A percentile compares a stretch with the other conserved stretches of the same genome.
phyloP scores from a whole-genome alignment of 92 coral and sea anemone species.

The Parazoanthus atlanticus region DNA sequence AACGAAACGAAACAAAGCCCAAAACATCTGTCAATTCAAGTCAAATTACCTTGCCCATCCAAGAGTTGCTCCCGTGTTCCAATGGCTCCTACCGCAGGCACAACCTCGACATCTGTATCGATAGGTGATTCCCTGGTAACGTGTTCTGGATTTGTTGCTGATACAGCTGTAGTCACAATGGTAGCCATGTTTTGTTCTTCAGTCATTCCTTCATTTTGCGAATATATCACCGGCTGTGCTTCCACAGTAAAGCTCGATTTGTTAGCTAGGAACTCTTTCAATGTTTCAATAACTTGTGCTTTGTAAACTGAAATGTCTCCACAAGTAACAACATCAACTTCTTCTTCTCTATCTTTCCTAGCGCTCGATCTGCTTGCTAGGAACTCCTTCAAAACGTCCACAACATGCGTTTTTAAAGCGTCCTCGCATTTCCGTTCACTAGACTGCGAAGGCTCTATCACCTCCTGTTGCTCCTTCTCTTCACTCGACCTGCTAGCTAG shows the following conservation, averaged over 20 bases:
- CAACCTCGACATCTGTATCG: not conserved
- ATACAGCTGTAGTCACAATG: not conserved
- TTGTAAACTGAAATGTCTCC: not conserved
- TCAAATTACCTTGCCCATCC: not conserved
- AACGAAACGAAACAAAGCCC: too few species aligned
- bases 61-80: not conserved
- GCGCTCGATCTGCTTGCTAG: conserved; percentile 11
- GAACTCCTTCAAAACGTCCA: conserved; percentile 31
- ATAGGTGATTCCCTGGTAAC: not conserved
- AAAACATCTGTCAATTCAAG: too few species aligned
- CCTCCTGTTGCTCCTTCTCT: not conserved
- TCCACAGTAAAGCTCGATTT: not conserved
- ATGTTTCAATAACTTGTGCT: conserved; percentile 23
- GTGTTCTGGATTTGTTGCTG: not conserved
- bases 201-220: not conserved
- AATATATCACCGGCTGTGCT: not conserved
- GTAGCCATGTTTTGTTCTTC: not conserved
- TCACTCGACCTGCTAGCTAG: conserved; percentile 24
- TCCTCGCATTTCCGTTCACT: conserved; percentile 11
- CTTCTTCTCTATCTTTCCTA: not conserved
- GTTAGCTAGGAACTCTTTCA: conserved; percentile 16
- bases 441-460: not conserved
- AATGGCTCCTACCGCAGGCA: not conserved
- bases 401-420: conserved; percentile 5
- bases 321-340: not conserved